phyloP scores from a whole-genome alignment of 2,888 invertebrate species.

The Drosophila prolongata region DNA sequence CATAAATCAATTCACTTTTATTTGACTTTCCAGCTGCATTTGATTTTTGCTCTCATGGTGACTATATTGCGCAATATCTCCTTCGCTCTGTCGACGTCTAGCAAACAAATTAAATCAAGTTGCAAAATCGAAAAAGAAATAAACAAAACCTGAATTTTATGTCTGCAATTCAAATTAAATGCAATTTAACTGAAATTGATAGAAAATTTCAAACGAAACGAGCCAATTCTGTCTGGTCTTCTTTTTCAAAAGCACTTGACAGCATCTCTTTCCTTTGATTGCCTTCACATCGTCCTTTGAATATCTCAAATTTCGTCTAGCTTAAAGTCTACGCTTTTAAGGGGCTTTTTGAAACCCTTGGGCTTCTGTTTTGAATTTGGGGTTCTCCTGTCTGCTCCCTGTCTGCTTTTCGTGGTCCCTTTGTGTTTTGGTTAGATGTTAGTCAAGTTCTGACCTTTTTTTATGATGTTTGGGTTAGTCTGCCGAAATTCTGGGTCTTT shows the following conservation, averaged over 20 bases:
- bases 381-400: slow-evolving; percentile 45
- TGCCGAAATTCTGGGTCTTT: slow-evolving; percentile 51
- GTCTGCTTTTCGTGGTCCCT: slow-evolving; percentile 54
- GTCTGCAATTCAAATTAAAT: slow-evolving; percentile 65
- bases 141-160: slow-evolving; percentile 30
- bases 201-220: slow-evolving; percentile 18
- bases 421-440: slow-evolving; percentile 58
- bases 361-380: slow-evolving; percentile 9
- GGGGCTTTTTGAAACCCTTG: slow-evolving; percentile 7
- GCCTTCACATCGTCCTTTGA: slow-evolving; percentile 31
- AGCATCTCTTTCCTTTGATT: slow-evolving; percentile 8
- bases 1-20: slow-evolving; percentile 33
- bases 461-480: slow-evolving; percentile 43
- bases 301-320: slow-evolving; percentile 62
- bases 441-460: slow-evolving; percentile 64
- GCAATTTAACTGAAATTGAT: slow-evolving; percentile 64
- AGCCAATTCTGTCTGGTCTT: not conserved
- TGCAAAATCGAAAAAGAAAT: slow-evolving; percentile 30
- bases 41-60: slow-evolving; percentile 12
- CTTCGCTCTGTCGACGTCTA: slow-evolving; percentile 47
- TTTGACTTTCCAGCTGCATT: slow-evolving; percentile 57
- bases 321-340: slow-evolving; percentile 64
- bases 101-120: slow-evolving; percentile 71
- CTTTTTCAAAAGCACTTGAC: slow-evolving; percentile 29
- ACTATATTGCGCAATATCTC: slow-evolving; percentile 55